Percentiles rank a stretch among this genome's conserved stretches.
These are phyloP conservation scores for Lasioglossum figueresi DNA, from an alignment of 2,888 invertebrate genomes.

Conservation along the genomic window DNA sequence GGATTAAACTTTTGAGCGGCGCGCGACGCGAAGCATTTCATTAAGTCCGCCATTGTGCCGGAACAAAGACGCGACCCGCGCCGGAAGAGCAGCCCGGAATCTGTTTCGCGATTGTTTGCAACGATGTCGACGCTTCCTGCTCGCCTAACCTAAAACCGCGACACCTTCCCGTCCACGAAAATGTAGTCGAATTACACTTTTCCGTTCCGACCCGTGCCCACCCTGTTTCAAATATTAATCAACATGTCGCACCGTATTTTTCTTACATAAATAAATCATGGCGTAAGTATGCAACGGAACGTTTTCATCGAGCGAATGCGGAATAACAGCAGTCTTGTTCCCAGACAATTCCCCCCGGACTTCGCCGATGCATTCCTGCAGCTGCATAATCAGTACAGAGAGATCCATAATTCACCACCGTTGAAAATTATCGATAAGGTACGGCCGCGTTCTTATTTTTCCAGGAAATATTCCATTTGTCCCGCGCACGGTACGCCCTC, in stretches of 20 bases:
- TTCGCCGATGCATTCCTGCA: conserved; percentile 72
- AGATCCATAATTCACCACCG: conserved; percentile 71
- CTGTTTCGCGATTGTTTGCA: conserved; percentile 46
- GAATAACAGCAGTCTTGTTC: conserved; percentile 9
- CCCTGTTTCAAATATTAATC: background rate
- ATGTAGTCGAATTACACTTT: background rate
- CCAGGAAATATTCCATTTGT: conserved; percentile 9
- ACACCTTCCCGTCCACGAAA: background rate
- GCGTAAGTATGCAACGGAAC: conserved; percentile 29
- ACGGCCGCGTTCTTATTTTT: conserved; percentile 7
- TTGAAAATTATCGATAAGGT: conserved; percentile 74
- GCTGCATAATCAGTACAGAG: conserved; percentile 76
- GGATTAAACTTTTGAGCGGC: background rate
- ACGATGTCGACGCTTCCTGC: background rate
- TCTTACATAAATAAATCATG: conserved; percentile 30
- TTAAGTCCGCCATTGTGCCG: conserved; percentile 14
- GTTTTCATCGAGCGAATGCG: too few relatives aligned
- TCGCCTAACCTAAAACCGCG: conserved; percentile 20
- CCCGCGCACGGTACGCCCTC: background rate
- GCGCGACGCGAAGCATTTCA: background rate
- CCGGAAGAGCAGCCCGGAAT: background rate
- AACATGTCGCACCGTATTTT: background rate
- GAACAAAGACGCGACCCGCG: conserved; percentile 8
- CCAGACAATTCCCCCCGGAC: conserved; percentile 44
- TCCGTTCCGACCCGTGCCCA: too few relatives aligned